These are phyloP conservation scores for Lagorchestes hirsutus DNA, from an alignment of 2,797 vertebrate genomes.

Conservation along the genomic window DNA sequence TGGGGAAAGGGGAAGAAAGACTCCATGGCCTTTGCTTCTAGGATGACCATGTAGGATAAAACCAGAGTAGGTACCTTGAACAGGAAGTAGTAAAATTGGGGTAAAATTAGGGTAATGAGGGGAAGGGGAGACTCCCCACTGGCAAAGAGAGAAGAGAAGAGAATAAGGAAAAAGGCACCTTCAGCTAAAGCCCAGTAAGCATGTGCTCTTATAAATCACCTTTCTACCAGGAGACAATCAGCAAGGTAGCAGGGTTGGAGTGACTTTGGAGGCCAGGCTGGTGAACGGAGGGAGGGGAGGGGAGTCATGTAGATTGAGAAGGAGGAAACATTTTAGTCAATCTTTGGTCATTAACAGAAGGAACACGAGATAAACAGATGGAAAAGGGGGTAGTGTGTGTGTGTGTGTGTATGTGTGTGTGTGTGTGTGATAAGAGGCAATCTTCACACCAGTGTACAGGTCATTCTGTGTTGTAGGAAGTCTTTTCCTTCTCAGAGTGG, in stretches of 20 bases:
- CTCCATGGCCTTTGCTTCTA: neutral
- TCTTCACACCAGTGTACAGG: neutral
- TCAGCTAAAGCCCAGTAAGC: neutral
- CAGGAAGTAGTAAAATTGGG: slow-evolving; percentile 52
- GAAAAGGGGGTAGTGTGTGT: neutral
- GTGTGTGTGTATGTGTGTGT: neutral
- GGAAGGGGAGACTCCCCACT: no score
- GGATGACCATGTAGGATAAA: neutral
- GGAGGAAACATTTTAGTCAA: slow-evolving; percentile 22
- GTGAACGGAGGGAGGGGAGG: neutral
- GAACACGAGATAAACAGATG: rapidly evolving
- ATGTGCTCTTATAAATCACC: slow-evolving; percentile 21
- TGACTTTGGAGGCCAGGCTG: slow-evolving; percentile 11
- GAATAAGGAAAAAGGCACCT: slow-evolving; percentile 55
- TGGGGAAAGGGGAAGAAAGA: slow-evolving; percentile 14
- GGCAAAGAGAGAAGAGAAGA: neutral
- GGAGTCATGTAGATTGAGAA: neutral
- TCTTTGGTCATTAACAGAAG: slow-evolving; percentile 17
- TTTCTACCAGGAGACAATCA: slow-evolving; percentile 16
- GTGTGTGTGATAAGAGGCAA: neutral
- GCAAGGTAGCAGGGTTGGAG: slow-evolving; percentile 3
- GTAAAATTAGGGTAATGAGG: neutral
- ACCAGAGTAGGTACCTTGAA: neutral
- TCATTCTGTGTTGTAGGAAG: neutral
- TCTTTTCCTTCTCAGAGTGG: neutral